Base-by-base conservation (phyloP, 1,140 invertebrate species). In the Drosophila equinoxialis region DNA sequence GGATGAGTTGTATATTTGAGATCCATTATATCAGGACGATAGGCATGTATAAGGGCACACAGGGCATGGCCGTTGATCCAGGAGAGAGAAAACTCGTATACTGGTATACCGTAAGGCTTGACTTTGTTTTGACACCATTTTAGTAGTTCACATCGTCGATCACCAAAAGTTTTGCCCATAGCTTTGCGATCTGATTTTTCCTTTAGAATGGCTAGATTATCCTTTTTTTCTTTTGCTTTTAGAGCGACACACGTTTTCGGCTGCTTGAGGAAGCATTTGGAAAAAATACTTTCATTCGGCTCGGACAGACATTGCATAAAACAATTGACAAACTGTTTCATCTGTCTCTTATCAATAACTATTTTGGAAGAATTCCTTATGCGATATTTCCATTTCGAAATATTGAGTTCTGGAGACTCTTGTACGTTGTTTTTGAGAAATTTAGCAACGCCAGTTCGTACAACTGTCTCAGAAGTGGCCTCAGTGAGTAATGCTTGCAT, bases 61-160 rank as follows among this genome's bases (percentile, higher is more conserved):
- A 83, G 64, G n/a, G 83, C 83, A 5, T 65, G 72, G 0, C 83
- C 83, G 7, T 59, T 69, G 1, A 8, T 37, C 84, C 84, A 87
- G 7, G 83, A 87, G 0, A 1, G 3, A 0, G 65, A 67, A 58
- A 87, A 87, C 60, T 87, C 83, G 11, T 87, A 83, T 76, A 87
- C 74, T 0, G 84, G 84, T n/a, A 87, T 37, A 1, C 80, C 80
- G 17, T 84, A 87, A 1, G 74, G 51, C 0, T 77, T 83, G 67
- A 79, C 77, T 87, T 87, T 72, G 59, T 80, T 73, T 65, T 58
- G 59, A 68, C 71, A 48, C 55, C 78, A 71, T 71, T 71, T 71
- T 71, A 77, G 71, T 59, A 65, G 37, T 1, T 61, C 42, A 0
- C 37, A 7, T 0, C 77, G 72, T 0, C 66, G 62, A 26, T 74